phyloP scores from a whole-genome alignment of 2,797 vertebrate species.

The Glossophaga mutica region DNA sequence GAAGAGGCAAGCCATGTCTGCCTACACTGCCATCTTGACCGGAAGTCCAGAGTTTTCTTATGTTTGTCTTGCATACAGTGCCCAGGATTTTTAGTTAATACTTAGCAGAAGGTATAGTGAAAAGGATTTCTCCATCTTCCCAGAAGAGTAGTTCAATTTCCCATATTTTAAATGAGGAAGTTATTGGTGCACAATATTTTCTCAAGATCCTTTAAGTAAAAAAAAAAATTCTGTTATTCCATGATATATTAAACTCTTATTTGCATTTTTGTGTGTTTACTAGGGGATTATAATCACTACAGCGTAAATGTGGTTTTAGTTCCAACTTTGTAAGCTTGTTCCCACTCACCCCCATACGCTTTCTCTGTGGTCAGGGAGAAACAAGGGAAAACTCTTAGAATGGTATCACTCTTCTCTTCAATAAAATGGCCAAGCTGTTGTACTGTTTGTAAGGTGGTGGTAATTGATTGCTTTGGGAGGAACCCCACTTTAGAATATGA shows the following conservation, averaged over 20 bases:
- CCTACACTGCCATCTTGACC: background rate
- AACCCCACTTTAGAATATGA: background rate
- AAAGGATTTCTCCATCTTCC: background rate
- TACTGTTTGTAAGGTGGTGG: background rate
- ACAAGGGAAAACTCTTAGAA: background rate
- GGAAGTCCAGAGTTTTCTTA: background rate
- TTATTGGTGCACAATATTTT: background rate
- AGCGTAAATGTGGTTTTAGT: background rate
- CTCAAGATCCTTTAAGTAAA: background rate
- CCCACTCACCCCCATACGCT: background rate
- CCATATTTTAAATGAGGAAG: background rate
- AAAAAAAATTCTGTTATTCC: background rate
- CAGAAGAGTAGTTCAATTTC: background rate
- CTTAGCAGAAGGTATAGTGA: background rate
- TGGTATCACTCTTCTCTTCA: background rate
- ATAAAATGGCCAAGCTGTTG: background rate
- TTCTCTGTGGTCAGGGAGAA: background rate
- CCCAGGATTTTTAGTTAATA: background rate
- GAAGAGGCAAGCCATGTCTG: background rate
- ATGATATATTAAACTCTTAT: background rate
- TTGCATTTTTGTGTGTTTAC: background rate
- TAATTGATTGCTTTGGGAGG: background rate
- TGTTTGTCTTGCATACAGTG: background rate
- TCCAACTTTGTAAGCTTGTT: background rate
- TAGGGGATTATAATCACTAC: background rate